Conservation (phyloP, 2,113 vertebrate species). For the Macquaria australasica region DNA sequence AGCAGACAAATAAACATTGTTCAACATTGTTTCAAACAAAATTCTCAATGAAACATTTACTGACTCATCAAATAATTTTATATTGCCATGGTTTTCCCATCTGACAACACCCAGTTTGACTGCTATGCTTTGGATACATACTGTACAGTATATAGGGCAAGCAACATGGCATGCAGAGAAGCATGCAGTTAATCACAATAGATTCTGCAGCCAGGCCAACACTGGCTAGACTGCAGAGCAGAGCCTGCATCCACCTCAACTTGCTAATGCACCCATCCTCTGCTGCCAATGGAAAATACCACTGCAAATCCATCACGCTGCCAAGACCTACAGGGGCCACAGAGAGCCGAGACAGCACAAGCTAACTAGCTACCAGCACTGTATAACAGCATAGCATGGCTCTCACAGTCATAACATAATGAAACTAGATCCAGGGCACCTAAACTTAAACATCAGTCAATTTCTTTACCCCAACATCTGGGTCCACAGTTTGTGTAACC, state of each 20-base stretch:
- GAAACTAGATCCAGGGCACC: conserved; percentile 19
- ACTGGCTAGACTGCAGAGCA: conserved; percentile 27
- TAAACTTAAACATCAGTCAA: conserved; percentile 11
- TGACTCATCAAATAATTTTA: neutral
- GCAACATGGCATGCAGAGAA: conserved; percentile 21
- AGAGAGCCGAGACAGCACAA: conserved; percentile 9
- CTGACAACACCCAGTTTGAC: neutral
- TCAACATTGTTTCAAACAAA: conserved; percentile 9
- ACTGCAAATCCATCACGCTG: conserved; percentile 57
- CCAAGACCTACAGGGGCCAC: conserved; percentile 42
- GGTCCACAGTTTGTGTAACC: neutral
- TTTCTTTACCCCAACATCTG: neutral
- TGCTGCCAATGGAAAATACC: conserved; percentile 72
- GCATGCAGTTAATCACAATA: conserved; percentile 47
- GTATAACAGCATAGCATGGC: conserved; percentile 5
- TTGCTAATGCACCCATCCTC: conserved; percentile 23
- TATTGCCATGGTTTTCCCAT: neutral
- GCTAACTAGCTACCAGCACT: conserved; percentile 29
- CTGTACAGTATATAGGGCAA: conserved; percentile 6
- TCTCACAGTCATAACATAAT: conserved; percentile 16
- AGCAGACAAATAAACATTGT: conserved; percentile 27
- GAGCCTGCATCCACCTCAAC: conserved; percentile 44
- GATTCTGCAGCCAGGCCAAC: conserved; percentile 53
- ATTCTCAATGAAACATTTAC: neutral
- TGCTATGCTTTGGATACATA: conserved; percentile 9